Evolutionary conservation across 2,888 invertebrate species (phyloP), one percentile per base, ranked within the genome.

Genomic region (Himalopsyche anomala): DNA sequence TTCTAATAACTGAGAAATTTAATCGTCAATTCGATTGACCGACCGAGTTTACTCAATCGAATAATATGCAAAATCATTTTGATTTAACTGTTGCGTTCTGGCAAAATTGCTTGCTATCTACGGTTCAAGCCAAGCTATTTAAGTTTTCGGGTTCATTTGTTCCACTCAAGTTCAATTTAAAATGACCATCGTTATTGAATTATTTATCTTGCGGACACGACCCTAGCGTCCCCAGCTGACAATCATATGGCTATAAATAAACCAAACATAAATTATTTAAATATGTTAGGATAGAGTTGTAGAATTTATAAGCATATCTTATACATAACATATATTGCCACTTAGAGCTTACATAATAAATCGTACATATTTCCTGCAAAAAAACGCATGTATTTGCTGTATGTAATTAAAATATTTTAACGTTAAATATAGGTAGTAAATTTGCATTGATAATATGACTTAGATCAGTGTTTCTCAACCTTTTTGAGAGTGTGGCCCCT

Each of bases 141-240:
- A 62, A 62, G 8, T 62, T 62, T 62, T 62, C 62, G 62, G 28
- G 62, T 62, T 62, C 62, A 62, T 19, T 62, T 62, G 19, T 19
- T 28, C 28, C 28, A 62, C 62, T 62, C 62, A 62, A 62, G 9
- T 62, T 62, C 62, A 62, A 62, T 62, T 62, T n/a, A 62, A 3
- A 62, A 28, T 15, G 62, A 11, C 19, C 62, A 62, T 62, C 62
- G 19, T 62, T 62, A 28, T 62, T 62, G 28, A 19, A 62, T 62
- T 19, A 28, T 28, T 62, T 51, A 51, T 51, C 51, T 51, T 12
- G 15, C 51, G 19, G 28, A 62, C 28, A 12, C 62, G 62, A 11
- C 28, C 28, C 9, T 4, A 19, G 62, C 62, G 19, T 9, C 62
- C 28, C 19, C 9, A 62, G 4, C n/a, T 8, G 40, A 80, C 80